Percentiles rank a stretch among this genome's conserved stretches.
These are phyloP conservation scores for Harpagifer antarcticus DNA, from an alignment of 2,797 vertebrate species.

Conservation along the genomic window DNA sequence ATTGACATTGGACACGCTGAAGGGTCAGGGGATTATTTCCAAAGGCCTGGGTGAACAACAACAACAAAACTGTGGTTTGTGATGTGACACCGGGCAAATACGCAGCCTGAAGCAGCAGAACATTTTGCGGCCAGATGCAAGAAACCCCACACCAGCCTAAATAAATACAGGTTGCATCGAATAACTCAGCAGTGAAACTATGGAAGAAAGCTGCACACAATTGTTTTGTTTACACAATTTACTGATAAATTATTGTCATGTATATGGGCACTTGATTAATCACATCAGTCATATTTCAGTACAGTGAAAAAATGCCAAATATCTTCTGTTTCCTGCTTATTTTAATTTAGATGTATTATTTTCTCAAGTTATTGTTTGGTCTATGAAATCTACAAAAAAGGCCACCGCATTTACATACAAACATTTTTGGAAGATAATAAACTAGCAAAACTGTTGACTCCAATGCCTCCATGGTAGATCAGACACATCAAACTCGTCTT, in stretches of 20 bases:
- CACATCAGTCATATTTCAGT: background rate
- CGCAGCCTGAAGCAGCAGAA: background rate
- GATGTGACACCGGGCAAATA: slow-evolving; percentile 11
- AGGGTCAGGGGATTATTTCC: slow-evolving; percentile 1
- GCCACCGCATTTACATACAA: background rate
- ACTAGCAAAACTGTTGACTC: background rate
- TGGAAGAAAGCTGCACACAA: background rate
- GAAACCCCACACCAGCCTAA: background rate
- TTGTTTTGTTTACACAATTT: background rate
- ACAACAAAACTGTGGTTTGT: background rate
- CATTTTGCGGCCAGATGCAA: background rate
- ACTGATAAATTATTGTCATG: background rate
- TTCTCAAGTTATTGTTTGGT: background rate
- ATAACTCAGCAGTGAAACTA: background rate
- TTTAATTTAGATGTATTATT: background rate
- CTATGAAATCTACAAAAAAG: background rate
- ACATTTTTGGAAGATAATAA: background rate
- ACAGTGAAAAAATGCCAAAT: background rate
- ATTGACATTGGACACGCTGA: slow-evolving; percentile 9
- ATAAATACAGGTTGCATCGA: background rate
- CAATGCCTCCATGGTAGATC: slow-evolving; percentile 1
- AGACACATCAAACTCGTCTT: slow-evolving; percentile 13
- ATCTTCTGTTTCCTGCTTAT: background rate
- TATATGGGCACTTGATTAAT: background rate
- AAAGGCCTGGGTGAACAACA: background rate